These are phyloP conservation scores for Nomada goodeniana DNA, from an alignment of 2,888 invertebrate genomes.

Conservation along the genomic window DNA sequence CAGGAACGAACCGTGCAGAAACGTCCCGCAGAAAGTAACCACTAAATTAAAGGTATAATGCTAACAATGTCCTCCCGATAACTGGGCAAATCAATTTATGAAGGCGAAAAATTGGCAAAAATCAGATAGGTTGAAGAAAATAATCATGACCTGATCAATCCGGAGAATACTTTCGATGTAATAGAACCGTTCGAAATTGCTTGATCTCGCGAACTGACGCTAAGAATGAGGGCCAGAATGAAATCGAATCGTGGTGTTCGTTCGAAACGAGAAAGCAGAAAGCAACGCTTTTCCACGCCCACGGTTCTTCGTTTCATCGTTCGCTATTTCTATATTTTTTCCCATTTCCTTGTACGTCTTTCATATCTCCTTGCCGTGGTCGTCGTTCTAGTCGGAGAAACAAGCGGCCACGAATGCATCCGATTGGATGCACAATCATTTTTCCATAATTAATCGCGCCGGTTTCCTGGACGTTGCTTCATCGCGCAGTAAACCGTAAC, in stretches of 20 bases:
- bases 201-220: slow-evolving; percentile 35
- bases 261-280: slow-evolving; percentile 40
- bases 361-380: too few species aligned
- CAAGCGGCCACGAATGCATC: neutral
- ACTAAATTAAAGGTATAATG: too few species aligned
- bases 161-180: neutral
- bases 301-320: neutral
- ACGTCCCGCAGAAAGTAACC: too few species aligned
- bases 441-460: neutral
- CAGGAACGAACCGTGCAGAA: too few species aligned
- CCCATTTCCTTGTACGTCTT: too few species aligned
- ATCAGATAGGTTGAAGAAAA: too few species aligned
- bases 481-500: neutral
- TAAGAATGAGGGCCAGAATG: neutral
- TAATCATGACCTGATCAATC: too few species aligned
- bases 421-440: neutral
- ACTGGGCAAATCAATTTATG: too few species aligned
- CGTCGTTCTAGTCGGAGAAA: too few species aligned
- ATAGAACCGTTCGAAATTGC: slow-evolving; percentile 14
- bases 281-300: slow-evolving; percentile 18
- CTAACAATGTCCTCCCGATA: too few species aligned
- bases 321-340: neutral
- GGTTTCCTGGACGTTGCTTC: neutral
- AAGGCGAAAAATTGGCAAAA: too few species aligned
- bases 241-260: slow-evolving; percentile 8